These are phyloP conservation scores for Drosophila mettleri DNA, from an alignment of 2,888 invertebrate genomes.

Conservation along the genomic window DNA sequence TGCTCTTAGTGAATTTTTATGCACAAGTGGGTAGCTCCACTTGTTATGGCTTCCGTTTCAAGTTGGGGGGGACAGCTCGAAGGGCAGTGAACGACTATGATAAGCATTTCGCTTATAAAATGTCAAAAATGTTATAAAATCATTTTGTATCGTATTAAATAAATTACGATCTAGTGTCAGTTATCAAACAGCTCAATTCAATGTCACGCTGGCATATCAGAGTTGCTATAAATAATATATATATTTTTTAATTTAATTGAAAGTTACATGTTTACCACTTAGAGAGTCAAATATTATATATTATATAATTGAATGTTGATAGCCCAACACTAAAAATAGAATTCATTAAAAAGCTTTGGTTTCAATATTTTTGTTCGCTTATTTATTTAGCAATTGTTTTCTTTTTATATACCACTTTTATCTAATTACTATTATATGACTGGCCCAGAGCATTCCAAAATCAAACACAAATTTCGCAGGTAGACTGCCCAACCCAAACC, in stretches of 20 bases:
- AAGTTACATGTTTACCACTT: not conserved
- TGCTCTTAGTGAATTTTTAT: conserved; percentile 61
- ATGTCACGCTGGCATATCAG: not conserved
- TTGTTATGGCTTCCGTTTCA: conserved; percentile 21
- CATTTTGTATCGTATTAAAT: conserved; percentile 1
- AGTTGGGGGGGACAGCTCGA: not conserved
- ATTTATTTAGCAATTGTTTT: not conserved
- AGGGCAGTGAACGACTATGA: not conserved
- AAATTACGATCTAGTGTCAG: not conserved
- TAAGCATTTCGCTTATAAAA: not conserved
- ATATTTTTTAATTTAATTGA: not conserved
- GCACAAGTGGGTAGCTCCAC: conserved; percentile 43
- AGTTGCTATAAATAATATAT: not conserved
- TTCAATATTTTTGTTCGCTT: not conserved
- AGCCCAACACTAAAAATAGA: not conserved
- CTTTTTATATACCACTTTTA: not conserved
- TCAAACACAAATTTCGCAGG: not conserved
- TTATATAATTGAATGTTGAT: conserved; percentile 7
- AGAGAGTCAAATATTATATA: not conserved
- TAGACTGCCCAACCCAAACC: not conserved
- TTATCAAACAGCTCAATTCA: conserved; percentile 3
- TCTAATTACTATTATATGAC: not conserved
- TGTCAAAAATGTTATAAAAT: conserved; percentile 2
- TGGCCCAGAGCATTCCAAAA: not conserved
- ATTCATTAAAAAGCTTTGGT: not conserved